Conservation (phyloP, 2,113 vertebrate genomes). For the Cervus canadensis region DNA sequence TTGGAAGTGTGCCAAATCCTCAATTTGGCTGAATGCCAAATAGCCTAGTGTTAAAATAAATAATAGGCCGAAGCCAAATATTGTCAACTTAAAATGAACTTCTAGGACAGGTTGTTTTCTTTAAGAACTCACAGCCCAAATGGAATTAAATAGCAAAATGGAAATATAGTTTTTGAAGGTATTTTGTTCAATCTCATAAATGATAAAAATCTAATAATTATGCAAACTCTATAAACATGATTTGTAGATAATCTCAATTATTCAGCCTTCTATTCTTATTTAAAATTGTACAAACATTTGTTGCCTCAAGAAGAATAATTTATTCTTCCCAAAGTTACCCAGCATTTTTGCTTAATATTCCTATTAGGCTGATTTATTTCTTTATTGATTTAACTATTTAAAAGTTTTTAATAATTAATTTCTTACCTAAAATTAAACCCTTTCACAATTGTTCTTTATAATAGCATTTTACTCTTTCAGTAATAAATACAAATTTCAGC, state of each 20-base stretch:
- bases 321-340: neutral
- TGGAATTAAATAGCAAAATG: slow-evolving; percentile 12
- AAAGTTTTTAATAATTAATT: neutral
- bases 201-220: neutral
- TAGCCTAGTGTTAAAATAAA: slow-evolving; percentile 35
- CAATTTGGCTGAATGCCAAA: neutral
- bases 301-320: neutral
- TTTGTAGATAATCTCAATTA: neutral
- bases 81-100: slow-evolving; percentile 11
- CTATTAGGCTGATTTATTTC: neutral
- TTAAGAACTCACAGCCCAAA: neutral
- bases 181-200: slow-evolving; percentile 1
- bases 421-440: neutral
- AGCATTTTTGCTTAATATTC: neutral
- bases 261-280: neutral
- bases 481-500: neutral
- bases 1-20: neutral
- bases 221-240: neutral
- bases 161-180: neutral
- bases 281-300: neutral
- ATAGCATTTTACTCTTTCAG: neutral
- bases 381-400: neutral
- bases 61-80: neutral
- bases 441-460: neutral
- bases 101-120: neutral